A percentile compares a stretch with the other conserved stretches of the same genome.
phyloP scores from a whole-genome alignment of 2,113 vertebrate genomes.

The Cochlearius cochlearius region DNA sequence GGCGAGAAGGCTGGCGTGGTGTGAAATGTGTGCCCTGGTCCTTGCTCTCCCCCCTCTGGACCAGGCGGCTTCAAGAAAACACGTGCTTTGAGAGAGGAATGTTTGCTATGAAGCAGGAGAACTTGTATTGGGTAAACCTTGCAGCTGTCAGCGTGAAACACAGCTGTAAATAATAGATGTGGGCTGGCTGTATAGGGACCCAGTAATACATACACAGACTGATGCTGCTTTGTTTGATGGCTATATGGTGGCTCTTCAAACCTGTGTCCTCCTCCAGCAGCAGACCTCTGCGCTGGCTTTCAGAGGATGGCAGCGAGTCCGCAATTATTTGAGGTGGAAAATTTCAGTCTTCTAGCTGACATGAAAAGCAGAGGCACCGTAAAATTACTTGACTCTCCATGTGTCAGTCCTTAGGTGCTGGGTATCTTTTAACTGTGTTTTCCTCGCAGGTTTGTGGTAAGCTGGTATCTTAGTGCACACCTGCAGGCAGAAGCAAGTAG shows the following conservation, averaged over 20 bases:
- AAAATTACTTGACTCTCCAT: background rate
- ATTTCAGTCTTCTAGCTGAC: background rate
- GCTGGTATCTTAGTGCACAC: background rate
- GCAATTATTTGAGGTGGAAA: background rate
- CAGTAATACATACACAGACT: background rate
- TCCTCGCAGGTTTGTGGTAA: background rate
- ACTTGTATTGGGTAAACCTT: background rate
- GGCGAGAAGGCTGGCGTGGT: background rate
- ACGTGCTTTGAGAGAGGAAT: fast-evolving
- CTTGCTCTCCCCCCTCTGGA: background rate
- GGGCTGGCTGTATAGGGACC: background rate
- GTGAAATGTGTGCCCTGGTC: background rate
- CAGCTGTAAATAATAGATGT: background rate
- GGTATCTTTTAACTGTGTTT: background rate
- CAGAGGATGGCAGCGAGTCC: background rate
- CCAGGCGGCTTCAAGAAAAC: background rate
- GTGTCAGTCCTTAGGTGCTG: background rate
- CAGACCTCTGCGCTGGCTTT: background rate
- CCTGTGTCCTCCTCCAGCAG: background rate
- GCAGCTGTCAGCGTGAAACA: background rate
- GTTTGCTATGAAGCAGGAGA: background rate
- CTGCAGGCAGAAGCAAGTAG: background rate
- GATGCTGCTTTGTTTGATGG: background rate
- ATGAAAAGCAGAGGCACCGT: background rate
- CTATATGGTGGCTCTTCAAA: no score